These are phyloP conservation scores for Anniella stebbinsi DNA, from an alignment of 2,797 vertebrate genomes.

Conservation along the genomic window DNA sequence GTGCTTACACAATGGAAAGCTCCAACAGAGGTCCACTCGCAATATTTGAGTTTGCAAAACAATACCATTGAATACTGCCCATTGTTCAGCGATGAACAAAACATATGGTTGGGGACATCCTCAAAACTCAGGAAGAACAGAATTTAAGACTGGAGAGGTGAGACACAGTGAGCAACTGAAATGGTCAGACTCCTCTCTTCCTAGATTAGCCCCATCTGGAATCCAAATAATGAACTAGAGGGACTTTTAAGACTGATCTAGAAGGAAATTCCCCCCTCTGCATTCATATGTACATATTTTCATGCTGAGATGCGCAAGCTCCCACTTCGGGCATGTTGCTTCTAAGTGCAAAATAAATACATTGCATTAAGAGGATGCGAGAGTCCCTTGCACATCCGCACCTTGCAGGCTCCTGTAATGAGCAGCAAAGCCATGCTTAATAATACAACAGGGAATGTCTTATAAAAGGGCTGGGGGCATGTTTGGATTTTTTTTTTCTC, in stretches of 20 bases:
- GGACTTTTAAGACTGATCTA: background rate
- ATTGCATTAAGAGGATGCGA: background rate
- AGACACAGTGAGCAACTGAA: no score
- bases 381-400: background rate
- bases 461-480: slow-evolving; percentile 43
- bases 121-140: no score
- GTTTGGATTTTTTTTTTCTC: slow-evolving; percentile 60
- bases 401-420: background rate
- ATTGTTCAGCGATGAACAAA: no score
- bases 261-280: no score
- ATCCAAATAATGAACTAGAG: no score
- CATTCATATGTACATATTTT: background rate
- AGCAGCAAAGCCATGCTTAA: background rate
- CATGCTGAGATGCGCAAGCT: background rate
- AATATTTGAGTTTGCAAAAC: no score
- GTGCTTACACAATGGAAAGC: no score
- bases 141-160: no score
- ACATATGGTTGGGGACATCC: no score
- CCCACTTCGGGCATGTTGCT: background rate
- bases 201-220: background rate
- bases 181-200: no score
- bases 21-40: no score
- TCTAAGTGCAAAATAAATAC: background rate
- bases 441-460: slow-evolving; percentile 57
- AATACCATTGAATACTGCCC: no score